These are phyloP conservation scores for Tetramorium simillimum DNA, from an alignment of 1,140 invertebrate genomes.

Conservation along the genomic window DNA sequence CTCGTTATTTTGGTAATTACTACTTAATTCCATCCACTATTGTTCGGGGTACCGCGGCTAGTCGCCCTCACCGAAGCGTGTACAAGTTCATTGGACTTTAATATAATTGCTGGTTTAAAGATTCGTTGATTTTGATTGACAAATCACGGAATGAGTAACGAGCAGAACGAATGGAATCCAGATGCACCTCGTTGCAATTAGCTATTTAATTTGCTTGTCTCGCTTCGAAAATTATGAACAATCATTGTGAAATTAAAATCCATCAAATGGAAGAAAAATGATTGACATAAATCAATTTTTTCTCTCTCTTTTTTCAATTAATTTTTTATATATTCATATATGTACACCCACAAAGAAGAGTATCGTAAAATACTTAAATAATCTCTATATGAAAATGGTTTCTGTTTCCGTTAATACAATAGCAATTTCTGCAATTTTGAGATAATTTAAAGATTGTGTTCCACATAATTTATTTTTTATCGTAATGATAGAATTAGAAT, in stretches of 20 bases:
- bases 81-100: conserved; percentile 65
- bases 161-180: background rate
- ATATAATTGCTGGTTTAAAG: conserved; percentile 65
- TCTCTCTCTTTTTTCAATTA: background rate
- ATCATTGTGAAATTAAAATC: background rate
- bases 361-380: background rate
- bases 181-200: background rate
- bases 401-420: background rate
- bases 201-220: conserved; percentile 22
- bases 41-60: conserved; percentile 47
- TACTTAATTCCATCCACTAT: conserved; percentile 71
- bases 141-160: conserved; percentile 31
- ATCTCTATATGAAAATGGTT: background rate
- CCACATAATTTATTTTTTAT: background rate
- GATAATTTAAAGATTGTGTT: background rate
- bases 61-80: conserved; percentile 59
- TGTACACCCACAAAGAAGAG: background rate
- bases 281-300: background rate
- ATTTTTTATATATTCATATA: background rate
- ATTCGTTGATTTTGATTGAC: conserved; percentile 44
- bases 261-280: background rate
- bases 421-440: background rate
- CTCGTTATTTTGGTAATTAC: conserved; percentile 80
- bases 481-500: background rate
- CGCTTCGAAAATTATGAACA: background rate